These are phyloP conservation scores for Otis tarda DNA, from an alignment of 2,113 vertebrate species.

Conservation along the genomic window DNA sequence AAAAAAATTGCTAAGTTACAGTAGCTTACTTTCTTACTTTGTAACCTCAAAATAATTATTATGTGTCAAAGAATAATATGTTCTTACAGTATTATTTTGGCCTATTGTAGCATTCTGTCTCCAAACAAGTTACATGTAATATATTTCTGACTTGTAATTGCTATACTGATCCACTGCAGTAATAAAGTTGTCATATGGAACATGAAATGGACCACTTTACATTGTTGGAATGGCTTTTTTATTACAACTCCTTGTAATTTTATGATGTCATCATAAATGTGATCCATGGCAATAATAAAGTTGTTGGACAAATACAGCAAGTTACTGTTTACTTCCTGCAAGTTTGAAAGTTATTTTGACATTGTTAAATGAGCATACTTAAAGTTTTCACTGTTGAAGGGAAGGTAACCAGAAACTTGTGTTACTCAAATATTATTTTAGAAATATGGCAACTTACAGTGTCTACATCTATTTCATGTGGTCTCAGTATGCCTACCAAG, in stretches of 20 bases:
- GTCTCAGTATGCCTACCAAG: neutral
- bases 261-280: constrained; percentile 24
- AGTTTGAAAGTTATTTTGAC: constrained; percentile 5
- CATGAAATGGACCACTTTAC: neutral
- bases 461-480: neutral
- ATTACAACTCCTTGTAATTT: constrained; percentile 23
- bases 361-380: neutral
- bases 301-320: neutral
- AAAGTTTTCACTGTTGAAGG: neutral
- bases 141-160: constrained; percentile 20
- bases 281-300: constrained; percentile 41
- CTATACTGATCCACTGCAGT: neutral
- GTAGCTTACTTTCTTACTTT: constrained; percentile 19
- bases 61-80: neutral
- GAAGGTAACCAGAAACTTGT: neutral
- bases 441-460: neutral
- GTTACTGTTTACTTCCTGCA: neutral
- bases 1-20: neutral
- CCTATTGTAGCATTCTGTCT: constrained; percentile 4
- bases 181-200: constrained; percentile 36
- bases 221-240: constrained; percentile 7
- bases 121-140: constrained; percentile 15
- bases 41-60: constrained; percentile 29
- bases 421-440: neutral
- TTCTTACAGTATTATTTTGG: neutral